Percentiles rank a stretch among this genome's conserved stretches.
phyloP scores from a whole-genome alignment of 2,113 vertebrate species.

The Sylvietta virens region DNA sequence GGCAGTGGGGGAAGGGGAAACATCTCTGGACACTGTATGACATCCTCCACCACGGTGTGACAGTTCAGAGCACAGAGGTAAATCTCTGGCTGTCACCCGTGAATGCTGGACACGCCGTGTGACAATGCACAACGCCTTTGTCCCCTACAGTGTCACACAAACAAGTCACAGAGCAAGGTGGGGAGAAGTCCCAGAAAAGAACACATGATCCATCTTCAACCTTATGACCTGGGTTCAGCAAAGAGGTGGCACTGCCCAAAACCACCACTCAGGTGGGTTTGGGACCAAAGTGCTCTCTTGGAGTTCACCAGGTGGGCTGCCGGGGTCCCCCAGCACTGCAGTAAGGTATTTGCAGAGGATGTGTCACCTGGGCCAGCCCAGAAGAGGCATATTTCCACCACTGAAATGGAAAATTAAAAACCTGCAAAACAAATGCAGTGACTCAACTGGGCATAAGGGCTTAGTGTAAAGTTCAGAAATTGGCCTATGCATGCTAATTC shows the following conservation, averaged over 20 bases:
- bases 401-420: not conserved
- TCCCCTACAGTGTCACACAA: not conserved
- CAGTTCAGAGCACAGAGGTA: not conserved
- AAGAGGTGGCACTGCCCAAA: not conserved
- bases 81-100: not conserved
- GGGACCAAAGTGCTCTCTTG: not conserved
- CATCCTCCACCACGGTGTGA: not conserved
- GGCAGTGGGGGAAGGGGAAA: not conserved
- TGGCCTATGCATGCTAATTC: not conserved
- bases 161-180: not conserved
- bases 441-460: not conserved
- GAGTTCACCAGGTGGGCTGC: not conserved
- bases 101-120: not conserved
- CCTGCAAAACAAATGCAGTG: not conserved
- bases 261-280: fast-evolving
- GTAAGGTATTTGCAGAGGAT: not conserved
- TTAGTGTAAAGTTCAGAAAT: not conserved
- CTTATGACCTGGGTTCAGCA: not conserved
- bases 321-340: not conserved
- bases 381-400: not conserved
- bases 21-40: constrained; percentile 21
- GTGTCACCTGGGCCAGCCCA: not conserved
- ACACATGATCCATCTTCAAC: not conserved
- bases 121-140: not conserved
- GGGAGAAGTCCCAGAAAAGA: not conserved